Evolutionary conservation across 2,113 vertebrate genomes (phyloP).

Genomic region (Synodontis membranacea): DNA sequence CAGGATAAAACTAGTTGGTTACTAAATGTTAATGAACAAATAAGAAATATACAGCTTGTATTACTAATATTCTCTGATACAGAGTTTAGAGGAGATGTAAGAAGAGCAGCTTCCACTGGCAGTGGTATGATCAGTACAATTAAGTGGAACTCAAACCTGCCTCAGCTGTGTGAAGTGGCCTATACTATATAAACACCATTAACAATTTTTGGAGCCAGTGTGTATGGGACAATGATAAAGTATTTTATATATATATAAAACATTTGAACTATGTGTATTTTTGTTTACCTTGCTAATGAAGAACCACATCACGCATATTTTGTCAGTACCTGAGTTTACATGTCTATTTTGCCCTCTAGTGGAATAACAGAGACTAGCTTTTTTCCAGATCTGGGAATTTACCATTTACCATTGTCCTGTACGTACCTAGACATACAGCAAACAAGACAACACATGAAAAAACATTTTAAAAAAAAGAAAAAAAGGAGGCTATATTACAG

Average conservation of each 20-base stretch:
- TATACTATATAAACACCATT: not conserved
- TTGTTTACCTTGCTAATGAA: not conserved
- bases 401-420: too few species aligned
- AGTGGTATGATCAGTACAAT: not conserved
- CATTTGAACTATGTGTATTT: too few species aligned
- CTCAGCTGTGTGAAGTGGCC: too few species aligned
- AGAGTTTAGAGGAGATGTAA: not conserved
- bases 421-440: too few species aligned
- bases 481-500: too few species aligned
- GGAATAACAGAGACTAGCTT: not conserved
- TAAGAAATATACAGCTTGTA: not conserved
- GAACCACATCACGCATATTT: not conserved
- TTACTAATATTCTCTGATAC: not conserved
- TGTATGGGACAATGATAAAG: not conserved
- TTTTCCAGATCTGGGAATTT: too few species aligned
- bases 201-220: not conserved
- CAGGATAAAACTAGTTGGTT: not conserved
- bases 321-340: not conserved
- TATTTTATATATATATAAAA: too few species aligned
- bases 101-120: too few species aligned
- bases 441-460: too few species aligned
- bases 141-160: too few species aligned
- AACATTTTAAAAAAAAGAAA: too few species aligned
- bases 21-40: not conserved
- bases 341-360: not conserved